A percentile compares a stretch with the other conserved stretches of the same genome.
These are phyloP conservation scores for Vombatus ursinus DNA, from an alignment of 2,113 vertebrate species.

Conservation along the genomic window DNA sequence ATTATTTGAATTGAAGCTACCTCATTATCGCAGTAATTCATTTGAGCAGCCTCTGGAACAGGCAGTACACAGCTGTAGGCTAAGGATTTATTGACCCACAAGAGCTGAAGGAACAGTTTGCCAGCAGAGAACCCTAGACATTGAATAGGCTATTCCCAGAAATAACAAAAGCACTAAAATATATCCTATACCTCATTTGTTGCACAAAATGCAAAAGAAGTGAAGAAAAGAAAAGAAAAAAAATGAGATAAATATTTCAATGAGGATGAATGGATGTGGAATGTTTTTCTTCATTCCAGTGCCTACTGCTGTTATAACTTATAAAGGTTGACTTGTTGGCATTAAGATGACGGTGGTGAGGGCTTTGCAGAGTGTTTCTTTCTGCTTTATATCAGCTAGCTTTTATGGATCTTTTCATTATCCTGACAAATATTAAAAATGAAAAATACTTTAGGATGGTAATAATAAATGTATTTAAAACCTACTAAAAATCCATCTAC, in stretches of 20 bases:
- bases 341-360: neutral
- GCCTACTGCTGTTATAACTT: slow-evolving; percentile 19
- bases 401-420: slow-evolving; percentile 33
- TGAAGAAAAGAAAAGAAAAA: slow-evolving; percentile 42
- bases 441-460: slow-evolving; percentile 24
- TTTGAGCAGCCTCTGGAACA: neutral
- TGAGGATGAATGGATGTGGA: slow-evolving; percentile 34
- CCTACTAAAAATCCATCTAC: slow-evolving; percentile 51
- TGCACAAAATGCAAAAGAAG: neutral
- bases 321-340: neutral
- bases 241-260: slow-evolving; percentile 10
- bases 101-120: slow-evolving; percentile 46
- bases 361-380: slow-evolving; percentile 10
- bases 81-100: slow-evolving; percentile 34
- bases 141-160: slow-evolving; percentile 56
- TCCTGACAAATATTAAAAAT: slow-evolving; percentile 46
- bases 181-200: neutral
- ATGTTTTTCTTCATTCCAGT: neutral
- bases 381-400: neutral
- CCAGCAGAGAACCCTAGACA: slow-evolving; percentile 26
- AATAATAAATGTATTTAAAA: slow-evolving; percentile 47
- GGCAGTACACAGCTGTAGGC: neutral
- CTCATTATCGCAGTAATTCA: slow-evolving; percentile 53
- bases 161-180: slow-evolving; percentile 56
- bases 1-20: neutral